Evolutionary conservation across 1,140 invertebrate genomes (phyloP), one percentile per base, ranked within the genome.

Genomic region (Phymastichus coffea): DNA sequence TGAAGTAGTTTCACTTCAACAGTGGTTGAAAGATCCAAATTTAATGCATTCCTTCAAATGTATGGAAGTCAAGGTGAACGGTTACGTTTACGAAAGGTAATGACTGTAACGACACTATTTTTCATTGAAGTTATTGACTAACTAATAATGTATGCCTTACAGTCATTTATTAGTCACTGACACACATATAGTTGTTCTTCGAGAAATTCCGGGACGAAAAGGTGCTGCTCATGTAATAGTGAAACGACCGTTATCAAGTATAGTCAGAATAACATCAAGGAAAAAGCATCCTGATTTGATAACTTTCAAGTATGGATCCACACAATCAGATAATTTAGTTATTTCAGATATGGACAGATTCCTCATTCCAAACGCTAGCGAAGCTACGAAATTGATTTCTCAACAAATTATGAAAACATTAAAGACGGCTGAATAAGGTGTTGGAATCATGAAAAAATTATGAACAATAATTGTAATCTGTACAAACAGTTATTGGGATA

Each of bases 211-310:
- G 25, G 86, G 87, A 55, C 85, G 87, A 57, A 87, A 84, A 82
- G 85, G 90, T 6, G 86, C 87, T 66, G 94, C 90, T 0, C 88
- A 91, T 72, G 86, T 98, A 2, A 88, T 93, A 63, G 90, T 93
- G 0, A 85, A 91, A 63, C 84, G 94, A 30, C 90, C 91, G 1
- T 81, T 99, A 44, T 90, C 90, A 12, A 90, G 89, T 35, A 94
- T 98, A 66, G 91, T 97, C 12, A 96, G 94, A 82, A 98, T 99
- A 58, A 98, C 95, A 1, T 95, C 93, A 9, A 94, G 95, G 74
- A 95, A 97, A 74, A 87, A 88, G 54, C 88, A 93, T 77, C 94
- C 95, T 0, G 93, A 98, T 76, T 79, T 98, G 57, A 97, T 99
- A 59, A 98, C 95, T 3, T 97, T 98, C 74, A 96, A 96, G 76